Evolutionary conservation across 64 coral and sea anemone genomes (phyloP).

Genomic region (Exaiptasia diaphana): DNA sequence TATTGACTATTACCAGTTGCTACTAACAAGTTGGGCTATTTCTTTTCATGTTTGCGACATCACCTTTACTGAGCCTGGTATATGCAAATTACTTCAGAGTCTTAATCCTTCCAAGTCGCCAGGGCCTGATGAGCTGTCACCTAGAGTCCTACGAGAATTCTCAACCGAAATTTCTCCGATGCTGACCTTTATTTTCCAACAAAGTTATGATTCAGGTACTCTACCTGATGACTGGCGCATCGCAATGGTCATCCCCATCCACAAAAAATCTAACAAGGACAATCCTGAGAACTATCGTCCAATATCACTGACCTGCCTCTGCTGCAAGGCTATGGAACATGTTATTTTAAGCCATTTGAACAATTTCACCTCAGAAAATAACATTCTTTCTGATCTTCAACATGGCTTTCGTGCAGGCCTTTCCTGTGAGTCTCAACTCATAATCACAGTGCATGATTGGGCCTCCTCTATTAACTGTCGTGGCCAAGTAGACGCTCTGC

Average conservation of each 20-base stretch:
- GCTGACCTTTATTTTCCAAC: conserved; percentile 32
- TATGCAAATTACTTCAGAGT: not conserved
- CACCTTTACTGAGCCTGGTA: not conserved
- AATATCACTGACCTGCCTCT: conserved; percentile 54
- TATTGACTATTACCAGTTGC: not conserved
- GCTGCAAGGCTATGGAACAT: conserved; percentile 45
- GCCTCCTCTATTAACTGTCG: not conserved
- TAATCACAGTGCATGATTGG: not conserved
- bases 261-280: conserved; percentile 19
- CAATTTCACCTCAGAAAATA: conserved; percentile 13
- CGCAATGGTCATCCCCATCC: conserved; percentile 17
- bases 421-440: not conserved
- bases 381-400: conserved; percentile 25
- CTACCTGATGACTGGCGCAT: conserved; percentile 28
- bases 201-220: not conserved
- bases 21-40: not conserved
- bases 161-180: conserved; percentile 12
- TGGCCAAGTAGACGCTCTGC: not conserved
- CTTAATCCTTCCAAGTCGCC: conserved; percentile 23
- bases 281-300: conserved; percentile 30
- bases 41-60: not conserved
- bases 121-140: conserved; percentile 8
- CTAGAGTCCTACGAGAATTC: conserved; percentile 3
- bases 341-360: conserved; percentile 36
- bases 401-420: not conserved